A percentile compares a stretch with the other conserved stretches of the same genome.
Evolutionary conservation across 1,140 invertebrate species (phyloP).

Genomic region (Papilio machaon): DNA sequence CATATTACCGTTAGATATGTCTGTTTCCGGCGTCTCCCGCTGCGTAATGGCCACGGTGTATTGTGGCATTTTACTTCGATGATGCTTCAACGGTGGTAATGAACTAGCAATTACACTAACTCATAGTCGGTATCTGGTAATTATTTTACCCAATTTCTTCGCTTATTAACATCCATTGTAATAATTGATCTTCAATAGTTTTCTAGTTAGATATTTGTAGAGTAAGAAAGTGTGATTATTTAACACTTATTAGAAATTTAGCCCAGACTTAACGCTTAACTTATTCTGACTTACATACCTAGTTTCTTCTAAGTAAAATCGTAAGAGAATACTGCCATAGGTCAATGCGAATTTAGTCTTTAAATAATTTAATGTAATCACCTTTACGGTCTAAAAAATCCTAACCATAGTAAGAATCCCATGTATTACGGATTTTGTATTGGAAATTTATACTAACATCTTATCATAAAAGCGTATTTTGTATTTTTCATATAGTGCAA

Average conservation of each 20-base stretch:
- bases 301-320: too few species aligned
- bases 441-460: neutral
- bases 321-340: neutral
- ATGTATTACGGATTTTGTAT: too few species aligned
- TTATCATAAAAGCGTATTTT: neutral
- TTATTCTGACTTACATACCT: neutral
- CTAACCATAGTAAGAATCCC: neutral
- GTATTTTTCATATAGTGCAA: too few species aligned
- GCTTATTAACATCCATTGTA: neutral
- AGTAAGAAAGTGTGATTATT: neutral
- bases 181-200: neutral
- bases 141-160: neutral
- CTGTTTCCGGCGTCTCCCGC: neutral
- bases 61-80: neutral
- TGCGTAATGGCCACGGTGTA: neutral
- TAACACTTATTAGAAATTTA: neutral
- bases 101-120: neutral
- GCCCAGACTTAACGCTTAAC: neutral
- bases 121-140: neutral
- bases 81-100: neutral
- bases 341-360: too few species aligned
- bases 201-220: neutral
- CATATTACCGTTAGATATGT: neutral
- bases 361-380: too few species aligned
- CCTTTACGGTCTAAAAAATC: too few species aligned